Conservation (phyloP, 2,797 vertebrate genomes). For the Halcyon chelicuti region DNA sequence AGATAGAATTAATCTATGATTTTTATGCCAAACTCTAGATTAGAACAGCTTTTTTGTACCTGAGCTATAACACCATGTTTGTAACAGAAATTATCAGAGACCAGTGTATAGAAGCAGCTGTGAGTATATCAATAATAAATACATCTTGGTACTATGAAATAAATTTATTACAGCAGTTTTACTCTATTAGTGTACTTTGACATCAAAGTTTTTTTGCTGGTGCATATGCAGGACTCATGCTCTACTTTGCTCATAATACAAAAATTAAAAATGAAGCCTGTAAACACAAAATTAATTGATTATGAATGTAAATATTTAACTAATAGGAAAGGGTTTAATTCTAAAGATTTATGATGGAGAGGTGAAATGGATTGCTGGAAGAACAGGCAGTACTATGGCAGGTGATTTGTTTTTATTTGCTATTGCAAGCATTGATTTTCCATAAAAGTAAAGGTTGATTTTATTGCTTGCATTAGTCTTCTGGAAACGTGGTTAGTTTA, state of each 20-base stretch:
- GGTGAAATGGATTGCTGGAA: neutral
- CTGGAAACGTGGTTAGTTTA: neutral
- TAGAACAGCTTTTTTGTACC: neutral
- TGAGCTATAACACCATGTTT: neutral
- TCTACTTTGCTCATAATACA: neutral
- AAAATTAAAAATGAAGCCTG: neutral
- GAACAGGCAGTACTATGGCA: neutral
- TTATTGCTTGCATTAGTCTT: conserved; percentile 13
- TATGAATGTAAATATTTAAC: neutral
- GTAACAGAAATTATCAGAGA: neutral
- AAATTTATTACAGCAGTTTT: neutral
- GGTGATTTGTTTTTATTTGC: conserved; percentile 31
- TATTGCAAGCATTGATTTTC: neutral
- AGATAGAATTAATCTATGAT: neutral
- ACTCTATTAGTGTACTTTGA: neutral
- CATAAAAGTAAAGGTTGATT: neutral
- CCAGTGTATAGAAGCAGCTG: neutral
- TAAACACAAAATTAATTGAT: neutral
- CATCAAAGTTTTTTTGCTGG: neutral
- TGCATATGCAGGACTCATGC: neutral
- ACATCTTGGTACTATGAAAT: neutral
- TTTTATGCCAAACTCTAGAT: neutral
- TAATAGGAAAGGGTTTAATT: neutral
- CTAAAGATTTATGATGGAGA: neutral
- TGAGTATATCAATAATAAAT: neutral